These are phyloP conservation scores for Drosophila monieri DNA, from an alignment of 2,888 invertebrate species.

Conservation along the genomic window DNA sequence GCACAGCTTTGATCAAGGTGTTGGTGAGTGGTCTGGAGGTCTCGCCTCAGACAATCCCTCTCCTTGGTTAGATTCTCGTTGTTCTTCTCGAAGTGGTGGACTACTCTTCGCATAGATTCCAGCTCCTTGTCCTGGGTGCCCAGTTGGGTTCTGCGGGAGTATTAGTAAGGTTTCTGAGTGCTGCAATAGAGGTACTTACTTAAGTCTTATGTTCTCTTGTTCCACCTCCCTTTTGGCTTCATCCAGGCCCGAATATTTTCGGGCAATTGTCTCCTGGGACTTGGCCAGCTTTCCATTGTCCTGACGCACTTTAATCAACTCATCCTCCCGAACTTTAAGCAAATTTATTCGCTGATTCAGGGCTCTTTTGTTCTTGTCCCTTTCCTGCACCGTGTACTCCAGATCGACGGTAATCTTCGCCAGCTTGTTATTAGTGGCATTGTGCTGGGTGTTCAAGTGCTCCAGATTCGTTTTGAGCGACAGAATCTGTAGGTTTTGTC, in stretches of 20 bases:
- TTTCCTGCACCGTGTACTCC: slow-evolving; percentile 81
- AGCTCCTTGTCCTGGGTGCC: slow-evolving; percentile 82
- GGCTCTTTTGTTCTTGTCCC: slow-evolving; percentile 80
- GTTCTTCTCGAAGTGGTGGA: slow-evolving; percentile 80
- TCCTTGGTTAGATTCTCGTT: slow-evolving; percentile 81
- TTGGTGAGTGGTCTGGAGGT: slow-evolving; percentile 75
- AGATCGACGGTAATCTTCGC: slow-evolving; percentile 81
- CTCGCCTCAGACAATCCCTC: slow-evolving; percentile 80
- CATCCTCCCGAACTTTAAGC: slow-evolving; percentile 83
- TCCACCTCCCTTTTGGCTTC: slow-evolving; percentile 76
- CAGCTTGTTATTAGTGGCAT: slow-evolving; percentile 81
- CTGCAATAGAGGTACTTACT: slow-evolving; percentile 47
- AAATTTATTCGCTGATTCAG: slow-evolving; percentile 79
- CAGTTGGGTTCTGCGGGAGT: slow-evolving; percentile 68
- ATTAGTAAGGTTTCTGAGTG: neutral
- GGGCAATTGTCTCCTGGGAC: slow-evolving; percentile 78
- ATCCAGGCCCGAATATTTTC: slow-evolving; percentile 79
- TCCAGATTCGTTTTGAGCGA: slow-evolving; percentile 82
- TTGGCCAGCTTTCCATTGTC: slow-evolving; percentile 81
- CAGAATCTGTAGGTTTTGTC: slow-evolving; percentile 83
- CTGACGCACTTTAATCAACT: slow-evolving; percentile 80
- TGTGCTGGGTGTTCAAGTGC: slow-evolving; percentile 80
- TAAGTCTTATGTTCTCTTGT: slow-evolving; percentile 78
- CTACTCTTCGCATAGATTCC: slow-evolving; percentile 80
- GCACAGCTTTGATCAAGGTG: slow-evolving; percentile 63